Conservation (phyloP, 2,797 vertebrate genomes). For the Coluber constrictor region DNA sequence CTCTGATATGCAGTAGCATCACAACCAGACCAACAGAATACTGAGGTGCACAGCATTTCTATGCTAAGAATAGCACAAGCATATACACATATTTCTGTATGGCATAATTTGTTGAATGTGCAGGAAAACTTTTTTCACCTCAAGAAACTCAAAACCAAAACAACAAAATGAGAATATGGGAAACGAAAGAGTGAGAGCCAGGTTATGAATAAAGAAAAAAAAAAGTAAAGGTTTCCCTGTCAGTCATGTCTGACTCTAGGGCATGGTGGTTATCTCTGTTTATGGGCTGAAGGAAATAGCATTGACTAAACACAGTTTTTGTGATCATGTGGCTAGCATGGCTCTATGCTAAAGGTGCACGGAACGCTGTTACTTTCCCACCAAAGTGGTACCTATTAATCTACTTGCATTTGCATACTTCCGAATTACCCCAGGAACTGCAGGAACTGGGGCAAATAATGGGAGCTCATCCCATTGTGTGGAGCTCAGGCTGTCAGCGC, state of each 20-base stretch:
- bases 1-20: background rate
- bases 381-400: background rate
- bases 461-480: background rate
- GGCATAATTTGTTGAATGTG: background rate
- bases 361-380: background rate
- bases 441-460: background rate
- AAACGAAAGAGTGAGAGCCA: background rate
- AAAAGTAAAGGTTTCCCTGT: background rate
- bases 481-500: background rate
- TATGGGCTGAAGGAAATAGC: background rate
- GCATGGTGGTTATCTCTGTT: background rate
- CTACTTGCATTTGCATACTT: background rate
- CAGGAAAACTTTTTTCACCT: background rate
- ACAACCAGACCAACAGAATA: background rate
- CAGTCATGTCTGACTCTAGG: background rate
- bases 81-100: background rate
- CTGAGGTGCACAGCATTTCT: background rate
- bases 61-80: background rate
- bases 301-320: background rate
- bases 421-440: background rate
- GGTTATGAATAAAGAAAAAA: background rate
- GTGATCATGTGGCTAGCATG: background rate
- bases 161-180: background rate
- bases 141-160: background rate
- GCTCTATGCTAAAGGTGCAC: background rate